Base-by-base conservation (phyloP, 2,113 vertebrate genomes). In the Centropus unirufus region DNA sequence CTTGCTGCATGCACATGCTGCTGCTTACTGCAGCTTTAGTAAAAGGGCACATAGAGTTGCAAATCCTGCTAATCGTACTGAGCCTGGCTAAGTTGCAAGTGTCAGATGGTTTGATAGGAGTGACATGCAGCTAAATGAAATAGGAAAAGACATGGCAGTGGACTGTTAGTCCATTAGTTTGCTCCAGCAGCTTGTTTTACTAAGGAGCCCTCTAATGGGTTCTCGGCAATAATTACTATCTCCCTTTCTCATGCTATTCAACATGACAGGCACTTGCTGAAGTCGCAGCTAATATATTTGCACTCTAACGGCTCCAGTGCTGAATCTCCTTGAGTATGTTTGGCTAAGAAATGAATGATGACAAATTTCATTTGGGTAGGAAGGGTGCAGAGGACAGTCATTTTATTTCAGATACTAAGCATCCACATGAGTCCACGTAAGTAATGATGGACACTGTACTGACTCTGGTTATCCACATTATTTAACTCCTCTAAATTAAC, bases 161-260 rank as follows among this genome's bases (percentile, higher is more conserved):
- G 98, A 97, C 98, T 98, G 97, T 97, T 98, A 98, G 98, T 99
- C 99, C 99, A 99, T 99, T 99, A 99, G 99, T 99, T 99, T 98
- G 98, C 98, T 97, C 90, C 97, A 97, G 98, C 98, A 98, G 97
- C 98, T 98, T 98, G 98, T 98, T 98, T 98, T 98, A 98, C 98
- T 98, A 98, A 99, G 98, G 98, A 99, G 98, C 97, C 97, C 98
- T 98, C 98, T 99, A 99, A 99, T 99, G 99, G 99, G 98, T 99
- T 99, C 98, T 98, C 95, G 59, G 98, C 98, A 98, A 98, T 99
- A 99, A 99, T 99, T 99, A 99, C 98, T 98, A 96, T 99, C 98
- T 98, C 98, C 98, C 97, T 98, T 98, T 98, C 98, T 98, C 97
- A 94, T 98, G 98, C 98, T 99, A 98, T 98, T 98, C 97, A 97